Evolutionary conservation across 1,140 invertebrate genomes (phyloP), one percentile per base, ranked within the genome.

Genomic region (Drosophila leontia): DNA sequence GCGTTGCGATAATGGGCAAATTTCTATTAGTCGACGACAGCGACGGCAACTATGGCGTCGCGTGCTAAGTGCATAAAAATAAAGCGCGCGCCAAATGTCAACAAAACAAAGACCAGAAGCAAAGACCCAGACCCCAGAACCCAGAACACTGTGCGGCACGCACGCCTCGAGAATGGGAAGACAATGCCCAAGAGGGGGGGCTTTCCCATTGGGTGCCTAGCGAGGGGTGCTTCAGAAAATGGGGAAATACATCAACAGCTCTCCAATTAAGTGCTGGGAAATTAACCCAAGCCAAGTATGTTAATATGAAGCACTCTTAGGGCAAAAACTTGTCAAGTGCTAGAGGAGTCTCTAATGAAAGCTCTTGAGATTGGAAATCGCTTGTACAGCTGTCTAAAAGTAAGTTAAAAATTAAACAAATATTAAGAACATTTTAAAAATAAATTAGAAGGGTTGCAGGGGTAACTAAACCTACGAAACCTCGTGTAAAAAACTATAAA

Each of bases 11-110:
- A 59, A 75, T 75, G 70, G 41, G 67, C n/a, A 19, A 63, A 75
- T 65, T 75, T 75, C 64, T 70, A 78, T 78, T 78, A 78, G 72
- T 56, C 63, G 53, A 23, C 78, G 63, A 81, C 62, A 69, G 34
- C 65, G 57, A 39, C 69, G 79, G 44, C 44, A 6, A 3, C 61
- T 60, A 23, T 59, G 60, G 60, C 69, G 85, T 81, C 84, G 85
- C 81, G 78, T 80, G 81, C 77, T 70, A 65, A 75, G 85, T 87
- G 84, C 80, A 85, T 88, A 88, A 90, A 88, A 88, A 88, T 88
- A 88, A 88, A 88, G 68, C 82, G 74, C 62, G 85, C 84, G 84
- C 81, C 78, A 88, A 88, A 88, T 88, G 84, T 88, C 84, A 88
- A 81, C 85, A 90, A 88, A 87, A 83, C 78, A 75, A 74, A 78